Evolutionary conservation across 1,140 invertebrate species (phyloP).

Genomic region (Trialeurodes vaporariorum): DNA sequence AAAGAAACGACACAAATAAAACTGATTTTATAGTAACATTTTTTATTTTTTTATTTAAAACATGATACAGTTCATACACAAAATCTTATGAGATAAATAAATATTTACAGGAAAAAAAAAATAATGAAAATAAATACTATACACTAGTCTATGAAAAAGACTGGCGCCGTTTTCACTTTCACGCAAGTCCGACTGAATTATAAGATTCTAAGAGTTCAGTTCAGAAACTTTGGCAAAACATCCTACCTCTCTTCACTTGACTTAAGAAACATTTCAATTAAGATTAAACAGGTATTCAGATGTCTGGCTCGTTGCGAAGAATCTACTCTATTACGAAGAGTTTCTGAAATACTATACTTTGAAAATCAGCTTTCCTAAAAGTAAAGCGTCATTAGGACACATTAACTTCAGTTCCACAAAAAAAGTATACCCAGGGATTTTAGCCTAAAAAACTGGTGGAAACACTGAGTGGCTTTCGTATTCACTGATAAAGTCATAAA

Average conservation of each 20-base stretch:
- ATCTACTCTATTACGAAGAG: no score
- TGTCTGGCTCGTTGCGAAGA: not conserved
- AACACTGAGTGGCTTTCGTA: no score
- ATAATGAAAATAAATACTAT: not conserved
- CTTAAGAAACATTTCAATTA: not conserved
- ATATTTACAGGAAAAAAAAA: conserved; percentile 1
- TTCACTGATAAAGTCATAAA: no score
- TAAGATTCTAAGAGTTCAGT: not conserved
- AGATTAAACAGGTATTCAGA: not conserved
- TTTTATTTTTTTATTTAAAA: not conserved
- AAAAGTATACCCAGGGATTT: no score
- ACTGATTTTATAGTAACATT: not conserved
- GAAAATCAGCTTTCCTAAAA: no score
- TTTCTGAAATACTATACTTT: not conserved
- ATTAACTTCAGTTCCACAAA: no score
- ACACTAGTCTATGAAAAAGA: not conserved
- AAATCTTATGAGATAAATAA: not conserved
- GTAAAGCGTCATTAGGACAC: no score
- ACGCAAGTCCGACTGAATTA: not conserved
- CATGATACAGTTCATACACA: not conserved
- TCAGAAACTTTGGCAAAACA: no score
- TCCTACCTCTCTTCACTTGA: no score
- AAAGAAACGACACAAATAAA: no score
- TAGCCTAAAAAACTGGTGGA: no score
- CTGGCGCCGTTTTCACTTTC: not conserved